A percentile compares a stretch with the other conserved stretches of the same genome.
Conservation (phyloP, 2,113 vertebrate species). For the Vanacampus margaritifer region DNA sequence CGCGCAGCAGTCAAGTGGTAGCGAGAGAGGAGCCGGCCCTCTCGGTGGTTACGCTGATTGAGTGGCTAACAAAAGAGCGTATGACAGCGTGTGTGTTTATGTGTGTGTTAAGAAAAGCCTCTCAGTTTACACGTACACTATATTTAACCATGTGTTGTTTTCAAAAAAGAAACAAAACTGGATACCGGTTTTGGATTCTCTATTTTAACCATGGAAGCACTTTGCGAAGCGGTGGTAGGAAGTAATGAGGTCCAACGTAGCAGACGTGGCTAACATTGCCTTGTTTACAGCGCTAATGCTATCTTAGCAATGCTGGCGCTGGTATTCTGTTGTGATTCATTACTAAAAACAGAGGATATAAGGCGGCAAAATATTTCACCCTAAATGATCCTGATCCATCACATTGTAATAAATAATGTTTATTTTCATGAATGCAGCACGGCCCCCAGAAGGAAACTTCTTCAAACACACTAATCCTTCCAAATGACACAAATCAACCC, state of each 20-base stretch:
- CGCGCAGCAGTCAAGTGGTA: constrained; percentile 10
- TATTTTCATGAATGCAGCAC: not conserved
- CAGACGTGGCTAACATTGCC: no score
- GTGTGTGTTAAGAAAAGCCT: constrained; percentile 4
- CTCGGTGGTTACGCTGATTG: constrained; percentile 7
- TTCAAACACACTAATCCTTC: not conserved
- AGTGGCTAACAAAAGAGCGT: constrained; percentile 25
- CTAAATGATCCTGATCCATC: not conserved
- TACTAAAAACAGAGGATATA: not conserved
- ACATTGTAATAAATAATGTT: not conserved
- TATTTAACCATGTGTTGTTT: constrained; percentile 3
- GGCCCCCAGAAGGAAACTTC: not conserved
- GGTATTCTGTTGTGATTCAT: not conserved
- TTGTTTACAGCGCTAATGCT: no score
- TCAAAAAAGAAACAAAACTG: not conserved
- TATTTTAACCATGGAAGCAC: not conserved
- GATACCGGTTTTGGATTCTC: not conserved
- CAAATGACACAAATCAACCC: not conserved
- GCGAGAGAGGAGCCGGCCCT: constrained; percentile 20
- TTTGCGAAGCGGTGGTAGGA: no score
- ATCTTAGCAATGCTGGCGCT: no score
- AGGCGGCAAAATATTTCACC: not conserved
- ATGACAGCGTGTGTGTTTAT: constrained; percentile 6
- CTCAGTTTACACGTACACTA: not conserved
- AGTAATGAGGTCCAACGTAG: no score